Evolutionary conservation across 2,113 vertebrate genomes (phyloP).

Genomic region (Shinisaurus crocodilurus): DNA sequence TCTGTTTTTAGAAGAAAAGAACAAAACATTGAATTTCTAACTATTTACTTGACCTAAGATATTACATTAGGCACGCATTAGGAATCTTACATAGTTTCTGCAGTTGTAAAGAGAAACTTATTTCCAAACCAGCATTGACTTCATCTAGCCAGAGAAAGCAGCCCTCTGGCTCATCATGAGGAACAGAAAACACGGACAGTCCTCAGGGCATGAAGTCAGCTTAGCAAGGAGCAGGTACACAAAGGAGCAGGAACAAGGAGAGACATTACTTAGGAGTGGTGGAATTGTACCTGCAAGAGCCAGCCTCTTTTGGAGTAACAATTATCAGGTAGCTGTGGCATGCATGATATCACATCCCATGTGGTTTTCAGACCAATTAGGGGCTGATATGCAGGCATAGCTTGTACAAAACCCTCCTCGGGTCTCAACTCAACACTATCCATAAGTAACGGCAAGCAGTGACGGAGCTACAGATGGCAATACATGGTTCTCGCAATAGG

Average conservation of each 20-base stretch:
- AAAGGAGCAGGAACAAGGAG: background rate
- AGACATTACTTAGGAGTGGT: background rate
- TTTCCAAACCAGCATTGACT: background rate
- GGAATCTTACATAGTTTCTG: background rate
- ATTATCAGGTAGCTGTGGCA: background rate
- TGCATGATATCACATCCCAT: background rate
- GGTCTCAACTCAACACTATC: background rate
- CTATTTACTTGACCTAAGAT: slow-evolving; percentile 9
- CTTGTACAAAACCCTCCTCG: background rate
- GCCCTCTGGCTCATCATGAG: background rate
- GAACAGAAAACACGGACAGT: slow-evolving; percentile 16
- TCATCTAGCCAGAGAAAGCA: slow-evolving; percentile 1
- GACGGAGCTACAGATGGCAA: background rate
- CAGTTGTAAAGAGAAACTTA: background rate
- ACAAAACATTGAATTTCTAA: background rate
- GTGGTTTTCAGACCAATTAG: background rate
- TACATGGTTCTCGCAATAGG: background rate
- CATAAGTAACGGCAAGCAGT: background rate
- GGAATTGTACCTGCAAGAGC: background rate
- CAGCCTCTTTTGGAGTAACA: background rate
- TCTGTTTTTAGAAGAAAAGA: background rate
- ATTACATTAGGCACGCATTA: background rate
- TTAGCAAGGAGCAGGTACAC: background rate
- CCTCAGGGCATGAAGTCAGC: background rate
- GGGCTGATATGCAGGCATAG: background rate